Evolutionary conservation across 2,888 invertebrate genomes (phyloP).

Genomic region (Clitarchus hookeri): DNA sequence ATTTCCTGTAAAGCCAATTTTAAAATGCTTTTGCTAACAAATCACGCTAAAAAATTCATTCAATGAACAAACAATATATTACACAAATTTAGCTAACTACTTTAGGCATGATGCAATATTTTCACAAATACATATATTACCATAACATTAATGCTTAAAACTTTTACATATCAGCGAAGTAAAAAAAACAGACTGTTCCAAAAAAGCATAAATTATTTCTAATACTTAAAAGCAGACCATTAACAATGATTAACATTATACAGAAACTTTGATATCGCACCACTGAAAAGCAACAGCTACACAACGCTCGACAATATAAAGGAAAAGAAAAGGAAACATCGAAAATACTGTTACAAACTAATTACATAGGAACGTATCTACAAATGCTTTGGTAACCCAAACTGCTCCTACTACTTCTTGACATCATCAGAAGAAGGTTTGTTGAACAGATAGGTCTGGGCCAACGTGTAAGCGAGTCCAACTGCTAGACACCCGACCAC

Average conservation of each 20-base stretch:
- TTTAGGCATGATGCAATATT: no score
- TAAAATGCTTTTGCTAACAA: no score
- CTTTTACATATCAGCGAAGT: no score
- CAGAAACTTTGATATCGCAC: background rate
- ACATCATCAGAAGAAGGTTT: background rate
- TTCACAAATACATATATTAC: no score
- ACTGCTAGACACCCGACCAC: conserved; percentile 76
- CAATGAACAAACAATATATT: no score
- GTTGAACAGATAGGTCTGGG: conserved; percentile 61
- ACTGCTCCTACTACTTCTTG: conserved; percentile 3
- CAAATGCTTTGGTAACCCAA: background rate
- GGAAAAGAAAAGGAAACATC: background rate
- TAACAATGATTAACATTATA: background rate
- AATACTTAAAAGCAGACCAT: background rate
- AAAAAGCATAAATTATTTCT: background rate
- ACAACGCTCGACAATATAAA: background rate
- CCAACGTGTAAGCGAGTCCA: conserved; percentile 72
- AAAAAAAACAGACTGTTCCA: background rate
- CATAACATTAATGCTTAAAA: no score
- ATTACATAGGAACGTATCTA: background rate
- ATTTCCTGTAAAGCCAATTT: no score
- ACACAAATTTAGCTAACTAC: no score
- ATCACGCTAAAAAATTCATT: no score
- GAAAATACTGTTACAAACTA: background rate
- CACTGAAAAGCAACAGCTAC: background rate